Conservation (phyloP, 1,140 invertebrate species). For the Drosophila triauraria region DNA sequence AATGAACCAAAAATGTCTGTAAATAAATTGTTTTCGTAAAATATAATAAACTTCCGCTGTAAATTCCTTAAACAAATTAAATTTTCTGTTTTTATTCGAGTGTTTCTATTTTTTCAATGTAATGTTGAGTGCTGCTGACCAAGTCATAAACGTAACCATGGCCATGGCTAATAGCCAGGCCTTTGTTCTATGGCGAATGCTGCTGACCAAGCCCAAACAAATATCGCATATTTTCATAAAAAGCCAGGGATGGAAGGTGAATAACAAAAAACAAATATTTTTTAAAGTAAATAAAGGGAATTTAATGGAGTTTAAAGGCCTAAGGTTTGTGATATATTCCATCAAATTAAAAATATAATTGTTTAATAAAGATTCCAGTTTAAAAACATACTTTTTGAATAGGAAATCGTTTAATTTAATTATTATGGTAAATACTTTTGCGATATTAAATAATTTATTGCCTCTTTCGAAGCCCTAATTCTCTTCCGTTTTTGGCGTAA, state of each 20-base stretch:
- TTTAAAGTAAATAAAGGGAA: neutral
- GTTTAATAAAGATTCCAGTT: neutral
- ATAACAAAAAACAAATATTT: neutral
- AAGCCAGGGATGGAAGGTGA: constrained; percentile 54
- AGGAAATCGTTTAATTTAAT: neutral
- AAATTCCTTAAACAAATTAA: too few species aligned
- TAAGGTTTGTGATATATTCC: too few species aligned
- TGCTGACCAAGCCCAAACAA: constrained; percentile 75
- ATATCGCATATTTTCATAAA: constrained; percentile 65
- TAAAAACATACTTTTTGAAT: too few species aligned
- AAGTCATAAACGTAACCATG: constrained; percentile 65
- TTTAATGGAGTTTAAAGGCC: neutral
- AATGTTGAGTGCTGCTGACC: constrained; percentile 55
- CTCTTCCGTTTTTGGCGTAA: neutral
- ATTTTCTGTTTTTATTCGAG: neutral
- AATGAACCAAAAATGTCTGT: neutral
- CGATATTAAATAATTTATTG: neutral
- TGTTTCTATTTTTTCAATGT: neutral
- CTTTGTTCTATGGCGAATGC: constrained; percentile 69
- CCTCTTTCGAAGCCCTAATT: neutral
- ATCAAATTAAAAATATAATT: too few species aligned
- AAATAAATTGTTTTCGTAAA: neutral
- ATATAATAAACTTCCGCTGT: too few species aligned
- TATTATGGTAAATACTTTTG: too few species aligned
- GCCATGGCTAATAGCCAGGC: constrained; percentile 63